These are phyloP conservation scores for Acyrthosiphon pisum DNA, from an alignment of 1,140 invertebrate species.

Conservation along the genomic window DNA sequence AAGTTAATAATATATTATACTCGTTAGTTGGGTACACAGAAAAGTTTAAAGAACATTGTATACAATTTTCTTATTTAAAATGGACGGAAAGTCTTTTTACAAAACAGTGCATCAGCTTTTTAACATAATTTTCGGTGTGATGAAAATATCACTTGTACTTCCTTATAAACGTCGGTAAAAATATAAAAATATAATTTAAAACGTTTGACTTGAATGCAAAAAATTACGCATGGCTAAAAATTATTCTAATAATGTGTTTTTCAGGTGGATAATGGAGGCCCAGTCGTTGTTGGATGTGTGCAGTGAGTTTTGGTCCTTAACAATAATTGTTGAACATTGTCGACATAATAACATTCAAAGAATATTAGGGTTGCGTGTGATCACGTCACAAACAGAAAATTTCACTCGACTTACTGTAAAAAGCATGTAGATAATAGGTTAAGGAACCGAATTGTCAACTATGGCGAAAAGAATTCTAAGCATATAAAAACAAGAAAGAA, in stretches of 20 bases:
- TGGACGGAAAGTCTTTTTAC: background rate
- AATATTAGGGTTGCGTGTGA: background rate
- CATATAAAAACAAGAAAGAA: background rate
- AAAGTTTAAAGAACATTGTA: background rate
- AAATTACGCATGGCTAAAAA: background rate
- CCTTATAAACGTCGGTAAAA: background rate
- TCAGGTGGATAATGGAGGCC: background rate
- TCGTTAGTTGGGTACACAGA: background rate
- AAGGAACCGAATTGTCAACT: background rate
- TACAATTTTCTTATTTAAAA: background rate
- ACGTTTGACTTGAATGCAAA: background rate
- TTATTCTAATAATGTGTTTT: background rate
- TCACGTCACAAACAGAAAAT: background rate
- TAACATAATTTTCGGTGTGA: background rate
- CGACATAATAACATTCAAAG: background rate
- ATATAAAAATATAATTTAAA: background rate
- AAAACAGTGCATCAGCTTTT: background rate
- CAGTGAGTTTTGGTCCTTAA: background rate
- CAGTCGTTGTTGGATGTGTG: background rate
- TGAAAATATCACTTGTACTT: background rate
- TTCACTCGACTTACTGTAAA: background rate
- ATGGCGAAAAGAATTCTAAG: background rate
- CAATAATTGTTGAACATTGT: background rate
- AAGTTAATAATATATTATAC: constrained; percentile 6
- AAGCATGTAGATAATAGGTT: background rate